Conservation (phyloP, 1,140 invertebrate species). For the Capitella teleta region DNA sequence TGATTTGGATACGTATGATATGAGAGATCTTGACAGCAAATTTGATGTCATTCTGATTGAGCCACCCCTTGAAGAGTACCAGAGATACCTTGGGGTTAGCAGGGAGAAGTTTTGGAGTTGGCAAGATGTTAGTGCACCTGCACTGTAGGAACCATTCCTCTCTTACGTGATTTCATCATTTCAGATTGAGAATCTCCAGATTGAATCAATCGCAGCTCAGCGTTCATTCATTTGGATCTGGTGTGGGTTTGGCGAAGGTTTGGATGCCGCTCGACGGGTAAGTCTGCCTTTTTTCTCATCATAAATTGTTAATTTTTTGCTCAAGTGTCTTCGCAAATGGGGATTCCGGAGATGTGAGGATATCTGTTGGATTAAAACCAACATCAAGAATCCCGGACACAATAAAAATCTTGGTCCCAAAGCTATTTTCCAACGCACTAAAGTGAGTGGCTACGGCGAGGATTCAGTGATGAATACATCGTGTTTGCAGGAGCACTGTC, state of each 20-base stretch:
- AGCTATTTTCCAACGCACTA: conserved; percentile 36
- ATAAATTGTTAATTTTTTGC: conserved; percentile 5
- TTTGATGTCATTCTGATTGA: conserved; percentile 96
- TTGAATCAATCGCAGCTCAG: conserved; percentile 80
- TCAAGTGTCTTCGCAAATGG: conserved; percentile 86
- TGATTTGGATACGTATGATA: conserved; percentile 73
- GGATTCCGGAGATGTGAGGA: conserved; percentile 95
- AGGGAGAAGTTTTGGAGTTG: conserved; percentile 80
- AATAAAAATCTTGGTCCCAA: conserved; percentile 35
- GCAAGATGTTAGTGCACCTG: too few relatives aligned
- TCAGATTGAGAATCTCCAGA: conserved; percentile 77
- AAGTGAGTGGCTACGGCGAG: too few relatives aligned
- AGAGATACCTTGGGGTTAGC: conserved; percentile 65
- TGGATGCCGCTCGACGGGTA: conserved; percentile 54
- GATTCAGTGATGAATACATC: too few relatives aligned
- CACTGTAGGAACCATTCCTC: too few relatives aligned
- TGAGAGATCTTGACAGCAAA: conserved; percentile 77
- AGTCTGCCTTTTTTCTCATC: background rate
- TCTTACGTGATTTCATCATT: too few relatives aligned
- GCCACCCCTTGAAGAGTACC: conserved; percentile 90
- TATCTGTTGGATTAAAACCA: conserved; percentile 98
- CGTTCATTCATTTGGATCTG: conserved; percentile 92
- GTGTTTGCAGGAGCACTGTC: conserved; percentile 68
- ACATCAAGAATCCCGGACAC: conserved; percentile 56
- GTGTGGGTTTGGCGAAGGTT: conserved; percentile 46